phyloP scores from a whole-genome alignment of 2,797 vertebrate species.

The Ctenopoma multispine region DNA sequence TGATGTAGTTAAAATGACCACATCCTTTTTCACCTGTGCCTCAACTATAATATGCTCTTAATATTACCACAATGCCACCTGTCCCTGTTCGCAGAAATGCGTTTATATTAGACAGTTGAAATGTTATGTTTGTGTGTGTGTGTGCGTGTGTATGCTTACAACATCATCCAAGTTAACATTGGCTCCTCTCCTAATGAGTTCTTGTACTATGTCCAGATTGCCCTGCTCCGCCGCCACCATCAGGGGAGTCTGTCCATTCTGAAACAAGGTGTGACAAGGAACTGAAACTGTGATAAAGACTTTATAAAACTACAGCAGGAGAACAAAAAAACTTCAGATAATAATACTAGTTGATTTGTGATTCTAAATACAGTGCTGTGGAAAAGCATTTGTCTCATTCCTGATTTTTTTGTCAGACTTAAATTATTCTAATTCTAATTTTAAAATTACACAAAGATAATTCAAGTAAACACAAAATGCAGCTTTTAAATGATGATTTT shows the following conservation, averaged over 20 bases:
- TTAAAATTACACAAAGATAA: no score
- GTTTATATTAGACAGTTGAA: constrained; percentile 1
- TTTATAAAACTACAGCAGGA: background rate
- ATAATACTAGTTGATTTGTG: constrained; percentile 2
- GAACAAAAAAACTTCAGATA: constrained; percentile 13
- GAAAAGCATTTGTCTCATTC: no score
- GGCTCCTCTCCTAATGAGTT: constrained; percentile 93
- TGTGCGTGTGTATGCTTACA: constrained; percentile 78
- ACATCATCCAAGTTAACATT: constrained; percentile 95
- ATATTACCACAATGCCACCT: background rate
- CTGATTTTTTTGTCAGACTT: no score
- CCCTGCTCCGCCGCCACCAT: constrained; percentile 98
- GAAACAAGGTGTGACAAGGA: constrained; percentile 31
- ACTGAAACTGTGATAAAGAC: constrained; percentile 19
- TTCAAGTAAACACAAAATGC: no score
- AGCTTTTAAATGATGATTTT: no score
- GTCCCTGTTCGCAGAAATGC: background rate
- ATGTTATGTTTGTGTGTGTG: background rate
- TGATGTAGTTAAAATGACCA: constrained; percentile 51
- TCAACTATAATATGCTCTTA: background rate
- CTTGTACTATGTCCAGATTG: constrained; percentile 94
- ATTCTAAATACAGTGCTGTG: no score
- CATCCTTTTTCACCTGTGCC: constrained; percentile 67
- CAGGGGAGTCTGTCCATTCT: constrained; percentile 86
- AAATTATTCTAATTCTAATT: no score